Conservation (phyloP, 1,140 invertebrate species). For the Pseudobourletiella spinata region DNA sequence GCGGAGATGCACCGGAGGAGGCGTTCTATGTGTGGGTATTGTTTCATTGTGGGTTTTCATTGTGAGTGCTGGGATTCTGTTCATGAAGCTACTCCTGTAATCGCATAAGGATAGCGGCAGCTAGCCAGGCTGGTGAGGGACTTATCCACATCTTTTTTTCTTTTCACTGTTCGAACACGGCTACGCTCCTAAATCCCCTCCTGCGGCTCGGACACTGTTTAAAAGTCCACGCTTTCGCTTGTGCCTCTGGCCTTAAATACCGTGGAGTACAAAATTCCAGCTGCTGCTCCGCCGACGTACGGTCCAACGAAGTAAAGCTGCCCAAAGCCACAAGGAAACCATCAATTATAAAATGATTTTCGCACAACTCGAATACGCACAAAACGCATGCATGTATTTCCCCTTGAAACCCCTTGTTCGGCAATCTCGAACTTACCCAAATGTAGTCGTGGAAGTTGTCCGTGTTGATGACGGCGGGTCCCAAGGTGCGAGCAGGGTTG, state of each 20-base stretch:
- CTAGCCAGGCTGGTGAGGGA: no score
- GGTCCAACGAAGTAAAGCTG: constrained; percentile 34
- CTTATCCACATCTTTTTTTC: no score
- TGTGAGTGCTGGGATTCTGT: no score
- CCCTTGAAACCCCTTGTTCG: background rate
- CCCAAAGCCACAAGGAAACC: background rate
- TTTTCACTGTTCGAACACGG: no score
- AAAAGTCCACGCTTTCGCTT: constrained; percentile 13
- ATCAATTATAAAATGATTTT: background rate
- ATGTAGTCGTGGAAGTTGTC: constrained; percentile 15
- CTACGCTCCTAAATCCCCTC: no score
- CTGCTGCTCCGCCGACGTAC: constrained; percentile 27
- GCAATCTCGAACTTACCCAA: constrained; percentile 19
- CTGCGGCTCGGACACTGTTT: no score
- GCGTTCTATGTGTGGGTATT: no score
- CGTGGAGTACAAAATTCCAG: constrained; percentile 31
- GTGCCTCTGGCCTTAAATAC: constrained; percentile 30
- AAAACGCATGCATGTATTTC: background rate
- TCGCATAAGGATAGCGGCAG: no score
- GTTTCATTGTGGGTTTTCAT: no score
- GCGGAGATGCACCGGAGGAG: no score
- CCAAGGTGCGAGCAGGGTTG: constrained; percentile 77
- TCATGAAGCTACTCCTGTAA: no score
- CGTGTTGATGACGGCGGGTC: constrained; percentile 39
- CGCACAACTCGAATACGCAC: background rate